Percentiles rank a stretch among this genome's conserved stretches.
phyloP scores from a whole-genome alignment of 2,888 invertebrate genomes.

The Diploptera punctata region DNA sequence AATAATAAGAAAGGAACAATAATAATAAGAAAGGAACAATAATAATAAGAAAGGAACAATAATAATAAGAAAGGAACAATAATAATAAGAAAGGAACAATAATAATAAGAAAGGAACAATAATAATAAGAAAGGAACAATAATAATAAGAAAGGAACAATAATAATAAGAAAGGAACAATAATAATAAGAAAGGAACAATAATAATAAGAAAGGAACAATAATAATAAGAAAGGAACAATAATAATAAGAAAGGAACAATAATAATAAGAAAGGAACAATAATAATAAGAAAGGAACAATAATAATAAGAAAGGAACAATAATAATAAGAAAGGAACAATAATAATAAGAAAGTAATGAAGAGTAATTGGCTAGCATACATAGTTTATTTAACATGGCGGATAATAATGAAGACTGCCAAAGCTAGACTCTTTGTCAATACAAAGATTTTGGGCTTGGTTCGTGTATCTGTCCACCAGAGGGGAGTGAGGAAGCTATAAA shows the following conservation, averaged over 20 bases:
- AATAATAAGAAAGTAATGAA: too few species aligned
- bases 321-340: too few species aligned
- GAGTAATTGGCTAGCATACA: too few species aligned
- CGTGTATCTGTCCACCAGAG: conserved; percentile 40
- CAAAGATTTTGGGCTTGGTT: conserved; percentile 48
- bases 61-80: background rate
- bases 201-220: background rate
- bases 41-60: background rate
- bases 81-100: background rate
- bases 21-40: background rate
- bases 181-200: background rate
- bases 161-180: background rate
- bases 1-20: background rate
- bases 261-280: background rate
- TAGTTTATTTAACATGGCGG: too few species aligned
- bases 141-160: background rate
- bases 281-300: too few species aligned
- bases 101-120: background rate
- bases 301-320: too few species aligned
- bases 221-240: background rate
- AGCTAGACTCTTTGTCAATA: conserved; percentile 62
- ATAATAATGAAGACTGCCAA: too few species aligned
- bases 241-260: background rate
- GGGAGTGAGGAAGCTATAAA: conserved; percentile 57
- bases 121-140: background rate